A percentile compares a stretch with the other conserved stretches of the same genome.
Evolutionary conservation across 2,113 vertebrate genomes (phyloP).

Genomic region (Clarias macrocephalus): DNA sequence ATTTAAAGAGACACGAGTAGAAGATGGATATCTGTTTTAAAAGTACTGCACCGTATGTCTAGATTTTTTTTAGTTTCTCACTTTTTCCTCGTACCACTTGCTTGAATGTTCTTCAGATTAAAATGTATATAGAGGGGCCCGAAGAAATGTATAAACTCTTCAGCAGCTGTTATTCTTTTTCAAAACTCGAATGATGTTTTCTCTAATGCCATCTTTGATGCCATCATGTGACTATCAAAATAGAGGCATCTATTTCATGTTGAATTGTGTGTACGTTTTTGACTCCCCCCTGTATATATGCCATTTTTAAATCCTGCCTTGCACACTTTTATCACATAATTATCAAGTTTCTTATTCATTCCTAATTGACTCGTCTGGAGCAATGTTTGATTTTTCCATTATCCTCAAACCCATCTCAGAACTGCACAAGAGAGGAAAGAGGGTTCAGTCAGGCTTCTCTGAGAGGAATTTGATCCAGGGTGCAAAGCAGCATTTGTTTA

Average conservation of each 20-base stretch:
- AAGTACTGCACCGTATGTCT: conserved; percentile 5
- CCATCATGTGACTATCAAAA: too few species aligned
- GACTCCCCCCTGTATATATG: neutral
- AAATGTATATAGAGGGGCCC: neutral
- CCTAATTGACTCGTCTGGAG: neutral
- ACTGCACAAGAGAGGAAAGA: neutral
- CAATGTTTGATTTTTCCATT: neutral
- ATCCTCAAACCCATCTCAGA: neutral
- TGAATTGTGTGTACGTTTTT: too few species aligned
- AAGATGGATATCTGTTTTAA: neutral
- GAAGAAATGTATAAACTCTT: too few species aligned
- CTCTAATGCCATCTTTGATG: too few species aligned
- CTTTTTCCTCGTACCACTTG: neutral
- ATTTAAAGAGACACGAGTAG: too few species aligned
- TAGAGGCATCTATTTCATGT: too few species aligned
- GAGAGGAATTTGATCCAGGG: neutral
- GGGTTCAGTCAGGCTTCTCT: neutral
- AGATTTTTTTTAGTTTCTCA: neutral
- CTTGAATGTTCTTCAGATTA: conserved; percentile 28
- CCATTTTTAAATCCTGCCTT: conserved; percentile 31
- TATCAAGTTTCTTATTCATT: neutral
- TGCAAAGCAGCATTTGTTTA: neutral
- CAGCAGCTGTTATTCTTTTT: too few species aligned
- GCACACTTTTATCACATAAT: neutral
- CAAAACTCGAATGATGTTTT: too few species aligned